Base-by-base conservation (phyloP, 1,140 invertebrate species). In the Euwallacea similis region DNA sequence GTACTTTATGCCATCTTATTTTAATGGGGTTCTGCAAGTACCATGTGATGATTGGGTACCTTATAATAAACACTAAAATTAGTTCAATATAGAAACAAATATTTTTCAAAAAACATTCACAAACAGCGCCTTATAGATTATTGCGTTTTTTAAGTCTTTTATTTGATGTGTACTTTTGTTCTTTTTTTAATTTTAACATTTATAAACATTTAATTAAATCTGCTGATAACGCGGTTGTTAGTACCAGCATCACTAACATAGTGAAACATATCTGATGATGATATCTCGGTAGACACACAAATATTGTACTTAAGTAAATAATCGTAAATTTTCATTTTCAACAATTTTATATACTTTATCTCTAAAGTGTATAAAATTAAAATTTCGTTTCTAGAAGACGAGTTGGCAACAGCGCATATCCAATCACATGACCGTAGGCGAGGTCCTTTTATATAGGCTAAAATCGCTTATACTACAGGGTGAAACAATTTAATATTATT, bases 331-430 rank as follows among this genome's bases (percentile, higher is more conserved):
- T 4, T n/a, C 11, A 56, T 2, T n/a, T 13, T 56, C 54, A 44
- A 62, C 11, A 41, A 16, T 53, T 15, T 65, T 33, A 63, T 46
- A 47, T 63, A 65, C 15, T 65, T 54, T 65, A 9, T 50, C 42
- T 47, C 15, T 63, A 47, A 47, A 63, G 43, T 41, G 43, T 68
- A 60, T 42, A 68, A 68, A 68, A 68, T 56, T 47, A 50, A 60
- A 68, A 16, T 68, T 68, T 68, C 47, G 21, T 60, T 59, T 42
- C 11, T 53, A 61, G 44, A 68, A 68, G 13, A 68, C 56, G 21
- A 60, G 42, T 68, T 61, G 66, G 66, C 66, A 68, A 68, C 66
- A 60, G 13, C 43, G 46, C 58, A 50, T 42, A 10, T 11, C 9
- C 16, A 65, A 65, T 66, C 53, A 55, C 21, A 55, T 16, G 63